Conservation (phyloP, 2,888 invertebrate genomes). For the Philereme transversata region DNA sequence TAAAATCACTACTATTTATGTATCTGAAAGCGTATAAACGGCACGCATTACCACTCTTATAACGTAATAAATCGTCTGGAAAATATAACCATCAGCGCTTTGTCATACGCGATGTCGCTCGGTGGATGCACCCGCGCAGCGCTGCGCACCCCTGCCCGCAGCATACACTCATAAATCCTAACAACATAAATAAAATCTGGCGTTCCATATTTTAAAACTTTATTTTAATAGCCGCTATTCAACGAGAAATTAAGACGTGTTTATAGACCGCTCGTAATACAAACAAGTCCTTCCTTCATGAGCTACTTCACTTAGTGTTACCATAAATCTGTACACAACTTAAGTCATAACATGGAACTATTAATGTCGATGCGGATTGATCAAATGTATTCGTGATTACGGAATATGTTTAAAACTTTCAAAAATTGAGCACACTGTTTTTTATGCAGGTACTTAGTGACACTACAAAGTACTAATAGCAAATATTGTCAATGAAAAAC, state of each 20-base stretch:
- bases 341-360: conserved; percentile 54
- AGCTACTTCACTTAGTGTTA: conserved; percentile 58
- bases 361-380: conserved; percentile 38
- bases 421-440: neutral
- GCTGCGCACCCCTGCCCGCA: conserved; percentile 49
- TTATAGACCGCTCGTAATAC: conserved; percentile 77
- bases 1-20: conserved; percentile 83
- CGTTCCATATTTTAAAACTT: conserved; percentile 81
- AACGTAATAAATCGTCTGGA: conserved; percentile 83
- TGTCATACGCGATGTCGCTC: conserved; percentile 68
- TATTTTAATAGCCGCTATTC: conserved; percentile 81
- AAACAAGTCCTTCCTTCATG: conserved; percentile 75
- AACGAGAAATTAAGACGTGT: conserved; percentile 81
- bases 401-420: neutral
- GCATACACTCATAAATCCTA: conserved; percentile 73
- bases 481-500: no score
- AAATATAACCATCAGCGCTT: conserved; percentile 81
- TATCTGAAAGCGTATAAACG: conserved; percentile 77
- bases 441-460: neutral
- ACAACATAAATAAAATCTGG: conserved; percentile 78
- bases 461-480: no score
- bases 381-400: conserved; percentile 17
- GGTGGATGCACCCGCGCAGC: conserved; percentile 55
- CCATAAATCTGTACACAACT: conserved; percentile 70
- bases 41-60: conserved; percentile 75